Conservation (phyloP, 30 jellyfish, hydroid and myxozoan species). For the Cassiopea andromeda region DNA sequence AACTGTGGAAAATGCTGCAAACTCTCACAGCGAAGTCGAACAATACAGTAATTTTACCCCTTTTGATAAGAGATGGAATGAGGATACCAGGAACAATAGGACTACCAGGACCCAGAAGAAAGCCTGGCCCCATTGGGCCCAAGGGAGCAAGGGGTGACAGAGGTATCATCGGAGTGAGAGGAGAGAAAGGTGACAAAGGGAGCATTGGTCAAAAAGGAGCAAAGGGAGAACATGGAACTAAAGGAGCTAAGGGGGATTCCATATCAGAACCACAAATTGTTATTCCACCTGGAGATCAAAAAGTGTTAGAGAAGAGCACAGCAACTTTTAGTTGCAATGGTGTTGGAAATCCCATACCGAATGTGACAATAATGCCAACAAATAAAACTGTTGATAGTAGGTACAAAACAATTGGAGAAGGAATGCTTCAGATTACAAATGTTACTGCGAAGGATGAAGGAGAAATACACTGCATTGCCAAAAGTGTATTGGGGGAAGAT, state of each 20-base stretch:
- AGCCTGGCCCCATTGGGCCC: constrained; percentile 20
- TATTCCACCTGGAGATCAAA: background rate
- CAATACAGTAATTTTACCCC: background rate
- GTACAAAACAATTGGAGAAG: constrained; percentile 19
- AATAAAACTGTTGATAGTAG: constrained; percentile 7
- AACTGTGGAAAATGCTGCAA: constrained; percentile 3
- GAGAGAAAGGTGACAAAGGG: constrained; percentile 11
- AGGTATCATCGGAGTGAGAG: background rate
- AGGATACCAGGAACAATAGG: background rate
- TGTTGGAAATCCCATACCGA: constrained; percentile 27
- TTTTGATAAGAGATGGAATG: background rate
- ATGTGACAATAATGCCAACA: background rate
- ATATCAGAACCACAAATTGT: constrained; percentile 1
- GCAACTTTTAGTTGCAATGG: constrained; percentile 48
- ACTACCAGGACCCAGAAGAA: constrained; percentile 36
- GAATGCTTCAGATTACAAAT: constrained; percentile 23
- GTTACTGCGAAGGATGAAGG: constrained; percentile 26
- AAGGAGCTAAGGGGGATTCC: constrained; percentile 4
- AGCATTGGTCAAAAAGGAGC: background rate
- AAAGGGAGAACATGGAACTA: background rate
- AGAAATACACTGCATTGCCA: constrained; percentile 17
- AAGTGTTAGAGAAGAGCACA: background rate
- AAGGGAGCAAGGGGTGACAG: constrained; percentile 3
- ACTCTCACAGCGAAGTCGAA: background rate
- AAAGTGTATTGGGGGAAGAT: constrained; percentile 28